Evolutionary conservation across 1,140 invertebrate species (phyloP).

Genomic region (Amphibalanus amphitrite): DNA sequence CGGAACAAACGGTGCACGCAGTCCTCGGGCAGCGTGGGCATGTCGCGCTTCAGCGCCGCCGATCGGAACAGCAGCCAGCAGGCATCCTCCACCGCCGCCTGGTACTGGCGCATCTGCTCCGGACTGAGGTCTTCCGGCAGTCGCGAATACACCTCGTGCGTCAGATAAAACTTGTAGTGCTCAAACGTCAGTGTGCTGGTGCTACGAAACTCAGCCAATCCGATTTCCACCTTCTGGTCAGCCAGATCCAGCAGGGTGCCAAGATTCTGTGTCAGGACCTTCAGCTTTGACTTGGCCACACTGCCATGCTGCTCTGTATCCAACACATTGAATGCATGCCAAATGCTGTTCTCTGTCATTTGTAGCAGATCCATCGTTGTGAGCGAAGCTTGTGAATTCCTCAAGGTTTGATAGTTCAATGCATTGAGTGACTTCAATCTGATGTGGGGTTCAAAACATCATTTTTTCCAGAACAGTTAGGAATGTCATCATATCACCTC

Average conservation of each 20-base stretch:
- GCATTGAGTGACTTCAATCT: too few relatives aligned
- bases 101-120: not conserved
- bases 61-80: too few relatives aligned
- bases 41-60: constrained; percentile 26
- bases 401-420: too few relatives aligned
- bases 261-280: constrained; percentile 32
- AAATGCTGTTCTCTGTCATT: constrained; percentile 38
- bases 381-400: too few relatives aligned
- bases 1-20: constrained; percentile 54
- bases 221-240: not conserved
- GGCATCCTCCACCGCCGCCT: too few relatives aligned
- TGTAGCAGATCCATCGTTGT: too few relatives aligned
- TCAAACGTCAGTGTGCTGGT: not conserved
- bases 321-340: constrained; percentile 53
- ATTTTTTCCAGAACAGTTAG: too few relatives aligned
- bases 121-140: not conserved
- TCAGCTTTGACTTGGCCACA: constrained; percentile 54
- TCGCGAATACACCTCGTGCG: not conserved
- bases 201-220: not conserved
- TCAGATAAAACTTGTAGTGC: not conserved
- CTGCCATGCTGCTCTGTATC: constrained; percentile 36
- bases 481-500: too few relatives aligned
- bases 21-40: constrained; percentile 39
- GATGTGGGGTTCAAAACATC: too few relatives aligned
- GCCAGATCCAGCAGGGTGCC: not conserved